Evolutionary conservation across 2,113 vertebrate genomes (phyloP).

Genomic region (Bos indicus): DNA sequence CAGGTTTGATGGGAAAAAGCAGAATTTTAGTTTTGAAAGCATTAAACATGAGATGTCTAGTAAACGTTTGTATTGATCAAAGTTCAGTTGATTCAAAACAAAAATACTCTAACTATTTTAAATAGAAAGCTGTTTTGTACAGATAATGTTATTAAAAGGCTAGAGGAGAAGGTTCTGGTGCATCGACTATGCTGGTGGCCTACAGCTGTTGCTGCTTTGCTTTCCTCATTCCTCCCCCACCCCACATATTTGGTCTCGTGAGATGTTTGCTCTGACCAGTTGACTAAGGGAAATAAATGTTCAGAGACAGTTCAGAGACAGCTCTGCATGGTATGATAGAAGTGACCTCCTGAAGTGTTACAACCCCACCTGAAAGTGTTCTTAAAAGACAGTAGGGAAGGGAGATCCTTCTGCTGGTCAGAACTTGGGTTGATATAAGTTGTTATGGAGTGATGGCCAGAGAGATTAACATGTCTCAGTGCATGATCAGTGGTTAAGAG

Average conservation of each 20-base stretch:
- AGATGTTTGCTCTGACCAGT: not conserved
- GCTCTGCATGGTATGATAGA: not conserved
- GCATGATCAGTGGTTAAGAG: not conserved
- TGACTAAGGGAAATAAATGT: not conserved
- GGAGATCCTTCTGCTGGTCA: not conserved
- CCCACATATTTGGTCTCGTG: not conserved
- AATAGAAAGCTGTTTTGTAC: not conserved
- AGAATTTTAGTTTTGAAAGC: not conserved
- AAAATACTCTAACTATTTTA: not conserved
- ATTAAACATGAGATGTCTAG: not conserved
- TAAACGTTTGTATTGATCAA: not conserved
- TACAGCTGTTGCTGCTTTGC: not conserved
- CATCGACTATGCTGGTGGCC: not conserved
- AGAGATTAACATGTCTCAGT: too few relatives aligned
- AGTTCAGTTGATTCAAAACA: not conserved
- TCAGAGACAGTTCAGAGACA: not conserved
- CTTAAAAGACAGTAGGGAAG: not conserved
- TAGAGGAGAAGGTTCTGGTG: not conserved
- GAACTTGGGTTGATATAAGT: not conserved
- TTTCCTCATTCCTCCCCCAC: not conserved
- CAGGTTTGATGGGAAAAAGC: not conserved
- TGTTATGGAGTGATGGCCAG: not conserved
- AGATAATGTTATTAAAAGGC: not conserved
- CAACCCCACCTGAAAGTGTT: not conserved
- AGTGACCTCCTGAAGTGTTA: not conserved